Base-by-base conservation (phyloP, 2,797 vertebrate genomes). In the Nannoperca obscura region DNA sequence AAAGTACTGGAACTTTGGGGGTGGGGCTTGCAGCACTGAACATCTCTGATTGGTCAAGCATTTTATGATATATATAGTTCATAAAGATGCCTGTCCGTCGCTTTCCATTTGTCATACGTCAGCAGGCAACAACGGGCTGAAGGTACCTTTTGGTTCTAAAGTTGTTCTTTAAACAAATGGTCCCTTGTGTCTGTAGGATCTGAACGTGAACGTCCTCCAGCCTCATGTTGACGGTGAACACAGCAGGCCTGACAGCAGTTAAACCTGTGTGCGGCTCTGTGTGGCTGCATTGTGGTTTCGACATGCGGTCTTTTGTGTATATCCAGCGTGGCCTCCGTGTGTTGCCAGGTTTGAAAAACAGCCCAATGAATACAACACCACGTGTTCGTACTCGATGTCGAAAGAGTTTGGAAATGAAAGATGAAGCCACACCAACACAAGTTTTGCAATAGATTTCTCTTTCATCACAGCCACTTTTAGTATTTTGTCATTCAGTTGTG, bases 241-340 rank as follows among this genome's bases (percentile, higher is more conserved):
- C 8, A 44, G 47, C 36, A 67, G 34, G 46, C 53, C n/a, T 22
- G 27, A 59, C 52, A n/a, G n/a, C n/a, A n/a, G n/a, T n/a, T n/a
- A n/a, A n/a, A n/a, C n/a, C n/a, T n/a, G n/a, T n/a, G n/a, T n/a
- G n/a, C n/a, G n/a, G n/a, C n/a, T n/a, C n/a, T n/a, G n/a, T n/a
- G n/a, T n/a, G n/a, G n/a, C n/a, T n/a, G n/a, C n/a, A 50, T 78
- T 78, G 63, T 77, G 59, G 53, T 66, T 65, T 57, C 22, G 71
- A 34, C 66, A 44, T 38, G 42, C 42, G 12, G 65, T 14, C 10
- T 40, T 44, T 61, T 44, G 66, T 74, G 24, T 52, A 30, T 62
- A 11, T 60, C 12, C 65, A 54, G 71, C 54, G 19, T 34, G 22
- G 5, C 46, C 3, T 54, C 55, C 20, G 47, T 67, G 42, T 20